phyloP scores from a whole-genome alignment of 2,888 invertebrate species.

The Trissoscelio sp. region DNA sequence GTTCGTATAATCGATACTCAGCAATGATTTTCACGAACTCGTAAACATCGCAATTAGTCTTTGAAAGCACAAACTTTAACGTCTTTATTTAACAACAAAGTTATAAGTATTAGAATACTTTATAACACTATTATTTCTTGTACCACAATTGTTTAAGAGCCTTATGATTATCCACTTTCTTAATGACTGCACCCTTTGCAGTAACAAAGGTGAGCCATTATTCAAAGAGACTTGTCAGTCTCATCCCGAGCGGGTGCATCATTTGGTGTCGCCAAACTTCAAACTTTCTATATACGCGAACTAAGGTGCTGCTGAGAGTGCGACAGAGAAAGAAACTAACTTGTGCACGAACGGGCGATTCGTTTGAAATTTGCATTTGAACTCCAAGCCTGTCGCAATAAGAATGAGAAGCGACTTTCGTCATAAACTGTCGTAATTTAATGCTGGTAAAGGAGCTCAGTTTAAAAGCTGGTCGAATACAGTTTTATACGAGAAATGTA shows the following conservation, averaged over 20 bases:
- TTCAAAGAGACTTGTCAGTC: slow-evolving; percentile 66
- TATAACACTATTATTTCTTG: slow-evolving; percentile 57
- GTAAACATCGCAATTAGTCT: slow-evolving; percentile 41
- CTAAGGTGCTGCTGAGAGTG: slow-evolving; percentile 29
- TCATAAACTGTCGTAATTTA: slow-evolving; percentile 73
- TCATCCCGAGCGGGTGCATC: slow-evolving; percentile 59
- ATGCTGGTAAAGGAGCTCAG: slow-evolving; percentile 65
- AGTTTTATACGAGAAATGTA: slow-evolving; percentile 70
- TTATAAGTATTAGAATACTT: slow-evolving; percentile 33
- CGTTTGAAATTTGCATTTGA: slow-evolving; percentile 76
- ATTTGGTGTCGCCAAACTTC: slow-evolving; percentile 70
- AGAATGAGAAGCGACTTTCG: slow-evolving; percentile 71
- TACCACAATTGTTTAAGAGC: slow-evolving; percentile 53
- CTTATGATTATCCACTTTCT: slow-evolving; percentile 63
- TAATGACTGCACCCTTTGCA: slow-evolving; percentile 58
- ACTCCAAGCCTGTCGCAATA: slow-evolving; percentile 72
- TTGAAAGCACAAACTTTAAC: slow-evolving; percentile 14
- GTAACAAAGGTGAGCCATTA: slow-evolving; percentile 59
- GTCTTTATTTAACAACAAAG: slow-evolving; percentile 43
- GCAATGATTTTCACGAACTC: slow-evolving; percentile 14
- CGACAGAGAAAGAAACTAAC: slow-evolving; percentile 53
- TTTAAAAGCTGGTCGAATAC: slow-evolving; percentile 69
- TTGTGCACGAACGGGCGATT: slow-evolving; percentile 67
- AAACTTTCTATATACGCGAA: slow-evolving; percentile 58
- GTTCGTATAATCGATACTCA: slow-evolving; percentile 24